These are phyloP conservation scores for Platyscapa corneri DNA, from an alignment of 1,140 invertebrate genomes.

Conservation along the genomic window DNA sequence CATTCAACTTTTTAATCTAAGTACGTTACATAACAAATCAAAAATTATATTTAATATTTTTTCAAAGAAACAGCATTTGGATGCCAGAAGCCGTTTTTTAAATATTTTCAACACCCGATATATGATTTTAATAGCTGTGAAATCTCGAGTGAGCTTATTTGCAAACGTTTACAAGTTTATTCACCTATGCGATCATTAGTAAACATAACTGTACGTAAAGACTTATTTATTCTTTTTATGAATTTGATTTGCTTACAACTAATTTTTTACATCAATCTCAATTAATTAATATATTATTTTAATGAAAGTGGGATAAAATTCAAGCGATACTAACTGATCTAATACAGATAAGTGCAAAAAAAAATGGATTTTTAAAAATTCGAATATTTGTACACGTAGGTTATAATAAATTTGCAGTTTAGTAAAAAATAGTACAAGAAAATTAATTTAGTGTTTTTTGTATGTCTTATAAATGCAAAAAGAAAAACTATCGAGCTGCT, in stretches of 20 bases:
- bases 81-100: not conserved
- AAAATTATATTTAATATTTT: not conserved
- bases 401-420: too few relatives aligned
- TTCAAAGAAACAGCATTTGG: not conserved
- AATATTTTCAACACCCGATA: not conserved
- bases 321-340: too few relatives aligned
- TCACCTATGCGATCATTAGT: constrained; percentile 3
- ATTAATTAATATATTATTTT: not conserved
- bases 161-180: not conserved
- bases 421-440: too few relatives aligned
- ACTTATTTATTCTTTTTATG: not conserved
- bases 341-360: too few relatives aligned
- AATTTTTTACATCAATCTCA: not conserved
- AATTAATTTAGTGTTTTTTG: too few relatives aligned
- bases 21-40: too few relatives aligned
- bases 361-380: too few relatives aligned
- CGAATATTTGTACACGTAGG: too few relatives aligned
- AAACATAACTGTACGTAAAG: not conserved
- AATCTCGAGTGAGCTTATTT: not conserved
- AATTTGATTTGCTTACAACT: not conserved
- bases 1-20: too few relatives aligned
- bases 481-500: not conserved
- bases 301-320: too few relatives aligned
- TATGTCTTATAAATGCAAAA: too few relatives aligned
- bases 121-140: not conserved